Base-by-base conservation (phyloP, 2,797 vertebrate genomes). In the Potorous gilbertii region DNA sequence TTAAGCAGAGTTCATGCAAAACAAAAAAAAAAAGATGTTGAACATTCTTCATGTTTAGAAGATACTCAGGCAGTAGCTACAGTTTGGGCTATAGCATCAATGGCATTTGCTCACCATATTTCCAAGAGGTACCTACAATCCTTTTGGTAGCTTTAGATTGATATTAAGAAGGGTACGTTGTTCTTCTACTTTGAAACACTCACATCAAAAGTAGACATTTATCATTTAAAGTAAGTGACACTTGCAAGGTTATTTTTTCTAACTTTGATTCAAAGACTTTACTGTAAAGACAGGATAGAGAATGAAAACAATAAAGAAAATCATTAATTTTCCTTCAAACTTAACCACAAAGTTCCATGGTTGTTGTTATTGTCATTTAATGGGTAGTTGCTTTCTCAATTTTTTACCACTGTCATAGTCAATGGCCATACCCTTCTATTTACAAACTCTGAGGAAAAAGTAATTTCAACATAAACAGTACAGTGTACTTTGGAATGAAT, bases 21-120 rank as follows among this genome's bases (percentile, higher is more conserved):
- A n/a, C n/a, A n/a, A 97, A 95, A 3, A 90, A 50, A 52, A 52
- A 59, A 29, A 52, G 92, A 27, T 0, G 92, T 95, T 96, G 31
- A 55, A 4, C 94, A 1, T 91, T 97, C 9, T 97, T 95, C 40
- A 94, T 55, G 6, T 54, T 97, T 96, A 92, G 16, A 94, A 97
- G 96, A 93, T 96, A 54, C 40, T 96, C 0, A 90, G 95, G 9
- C 34, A 57, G 3, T 93, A 90, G 94, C 81, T 28, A 81, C 0
- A 93, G 1, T 13, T n/a, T 89, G 91, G 91, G 1, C 1, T 94
- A 1, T 2, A 95, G 0, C 4, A 93, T 0, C 90, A 27, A 92
- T 0, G 6, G 1, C 2, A 94, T 18, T 91, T 97, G 96, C 21
- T 40, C 18, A 95, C 93, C 24, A 59, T 5, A 54, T 40, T 18